phyloP scores from a whole-genome alignment of 2,797 vertebrate species.

The Lates japonicus region DNA sequence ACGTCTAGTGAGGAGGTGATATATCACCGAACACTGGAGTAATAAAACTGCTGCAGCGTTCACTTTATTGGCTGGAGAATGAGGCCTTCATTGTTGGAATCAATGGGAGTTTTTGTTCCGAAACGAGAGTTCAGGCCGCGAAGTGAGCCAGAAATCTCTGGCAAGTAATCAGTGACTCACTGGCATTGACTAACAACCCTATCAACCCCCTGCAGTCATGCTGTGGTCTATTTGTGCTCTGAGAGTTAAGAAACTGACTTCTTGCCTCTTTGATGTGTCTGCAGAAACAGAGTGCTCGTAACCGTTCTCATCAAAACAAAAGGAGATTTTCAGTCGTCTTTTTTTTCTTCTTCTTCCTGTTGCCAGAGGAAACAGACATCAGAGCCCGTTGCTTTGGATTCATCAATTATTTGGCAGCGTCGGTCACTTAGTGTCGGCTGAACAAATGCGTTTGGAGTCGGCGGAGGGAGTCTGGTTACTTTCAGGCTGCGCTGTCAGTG shows the following conservation, averaged over 20 bases:
- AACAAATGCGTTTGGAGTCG: conserved; percentile 48
- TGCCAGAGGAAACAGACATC: conserved; percentile 47
- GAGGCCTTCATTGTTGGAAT: conserved; percentile 20
- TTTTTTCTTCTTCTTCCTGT: not conserved
- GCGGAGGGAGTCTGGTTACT: conserved; percentile 52
- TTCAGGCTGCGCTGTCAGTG: not conserved
- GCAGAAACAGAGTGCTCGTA: conserved; percentile 1
- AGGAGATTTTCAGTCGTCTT: not conserved
- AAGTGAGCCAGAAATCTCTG: conserved; percentile 41
- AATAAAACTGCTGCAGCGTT: conserved; percentile 31
- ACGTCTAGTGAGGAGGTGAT: conserved; percentile 4
- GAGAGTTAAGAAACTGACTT: not conserved
- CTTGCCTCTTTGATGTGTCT: not conserved
- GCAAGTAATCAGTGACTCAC: conserved; percentile 36
- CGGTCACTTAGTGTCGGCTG: conserved; percentile 26
- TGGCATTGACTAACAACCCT: conserved; percentile 33
- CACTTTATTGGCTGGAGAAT: conserved; percentile 15
- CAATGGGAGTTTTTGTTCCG: conserved; percentile 35
- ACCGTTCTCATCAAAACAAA: conserved; percentile 15
- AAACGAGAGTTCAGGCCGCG: not conserved
- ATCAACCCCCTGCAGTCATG: conserved; percentile 36
- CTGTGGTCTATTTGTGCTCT: conserved; percentile 13
- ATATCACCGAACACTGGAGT: conserved; percentile 20
- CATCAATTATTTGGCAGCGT: conserved; percentile 58
- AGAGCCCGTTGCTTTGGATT: conserved; percentile 24